Base-by-base conservation (phyloP, 2,888 invertebrate species). In the Polia nebulosa region DNA sequence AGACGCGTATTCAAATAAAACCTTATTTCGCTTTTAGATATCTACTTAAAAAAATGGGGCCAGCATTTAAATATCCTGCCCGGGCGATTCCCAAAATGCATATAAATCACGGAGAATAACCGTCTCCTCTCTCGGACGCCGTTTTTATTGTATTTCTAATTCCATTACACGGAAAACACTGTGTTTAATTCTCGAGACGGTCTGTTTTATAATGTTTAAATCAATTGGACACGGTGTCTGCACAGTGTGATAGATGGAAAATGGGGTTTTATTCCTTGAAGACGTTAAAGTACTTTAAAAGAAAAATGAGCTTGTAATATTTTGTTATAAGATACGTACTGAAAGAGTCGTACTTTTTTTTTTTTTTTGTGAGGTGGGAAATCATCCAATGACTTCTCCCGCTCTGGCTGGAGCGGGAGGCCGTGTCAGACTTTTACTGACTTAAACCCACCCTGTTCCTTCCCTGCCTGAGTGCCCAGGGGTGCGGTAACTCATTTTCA, bases 101-200 rank as follows among this genome's bases (percentile, higher is more conserved):
- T 88, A 90, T 91, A 91, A 90, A 91, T 91, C 91, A 90, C 85
- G 72, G 61, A 73, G 83, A 87, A 87, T 87, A 88, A 90, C 88
- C 87, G 88, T 84, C 83, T 85, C 72, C 74, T 80, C 70, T 80
- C 82, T 83, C 72, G 82, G 83, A 82, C 78, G 87, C 80, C 82
- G 85, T 85, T 88, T 89, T 90, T 88, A 88, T 87, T 87, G 85
- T 86, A 79, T 81, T 80, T 80, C 78, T 83, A 84, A 84, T 84
- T 83, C 67, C 73, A 81, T 75, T 83, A 83, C 81, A 78, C 72
- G 71, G 72, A 71, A 51, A 77, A 81, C 69, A 70, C 73, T 69
- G 76, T 78, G 80, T 76, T 82, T 67, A 66, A 76, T 70, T 63
- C 59, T 62, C 39, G 34, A 71, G 74, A 75, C n/a, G 59, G 22